Evolutionary conservation across 2,797 vertebrate genomes (phyloP).

Genomic region (Rhinoraja longicauda): DNA sequence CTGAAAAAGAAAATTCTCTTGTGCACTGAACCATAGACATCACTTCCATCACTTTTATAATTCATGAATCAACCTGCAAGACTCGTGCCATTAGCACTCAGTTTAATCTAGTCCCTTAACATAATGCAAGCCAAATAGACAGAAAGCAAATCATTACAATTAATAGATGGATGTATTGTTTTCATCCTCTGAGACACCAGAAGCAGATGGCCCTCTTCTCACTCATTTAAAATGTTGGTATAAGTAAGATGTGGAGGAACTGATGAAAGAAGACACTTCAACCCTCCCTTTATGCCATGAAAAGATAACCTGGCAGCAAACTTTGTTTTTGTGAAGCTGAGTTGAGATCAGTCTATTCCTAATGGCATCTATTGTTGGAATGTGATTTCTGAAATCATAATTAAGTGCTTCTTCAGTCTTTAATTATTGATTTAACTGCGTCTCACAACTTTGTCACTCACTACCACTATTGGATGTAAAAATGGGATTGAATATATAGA

Average conservation of each 20-base stretch:
- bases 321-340: too few species aligned
- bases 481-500: neutral
- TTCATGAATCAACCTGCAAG: neutral
- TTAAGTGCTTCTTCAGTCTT: neutral
- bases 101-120: neutral
- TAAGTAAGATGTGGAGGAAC: neutral
- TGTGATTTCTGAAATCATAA: neutral
- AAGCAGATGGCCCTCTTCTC: neutral
- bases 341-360: slow-evolving; percentile 5
- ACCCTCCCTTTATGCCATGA: neutral
- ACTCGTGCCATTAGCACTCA: neutral
- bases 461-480: neutral
- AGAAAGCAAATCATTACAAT: neutral
- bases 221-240: neutral
- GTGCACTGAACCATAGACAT: neutral
- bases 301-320: neutral
- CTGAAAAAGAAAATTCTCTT: neutral
- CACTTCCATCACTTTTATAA: neutral
- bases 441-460: neutral
- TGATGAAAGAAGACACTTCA: neutral
- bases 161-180: neutral
- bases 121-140: neutral
- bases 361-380: neutral
- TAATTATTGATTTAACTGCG: slow-evolving; percentile 8
- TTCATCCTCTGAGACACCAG: neutral